Evolutionary conservation across 2,113 vertebrate species (phyloP).

Genomic region (Vulpes vulpes): DNA sequence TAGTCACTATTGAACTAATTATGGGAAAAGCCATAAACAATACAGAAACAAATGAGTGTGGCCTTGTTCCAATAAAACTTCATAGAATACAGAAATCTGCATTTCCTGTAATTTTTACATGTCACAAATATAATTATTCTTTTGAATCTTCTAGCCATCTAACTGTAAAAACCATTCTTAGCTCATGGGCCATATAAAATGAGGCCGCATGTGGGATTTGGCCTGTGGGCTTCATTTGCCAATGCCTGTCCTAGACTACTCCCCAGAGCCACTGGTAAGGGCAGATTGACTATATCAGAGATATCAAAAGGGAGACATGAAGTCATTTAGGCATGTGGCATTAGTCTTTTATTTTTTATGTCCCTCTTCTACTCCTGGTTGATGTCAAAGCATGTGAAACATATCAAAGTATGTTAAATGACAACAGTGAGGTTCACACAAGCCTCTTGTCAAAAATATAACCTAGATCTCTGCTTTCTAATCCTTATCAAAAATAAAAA

Average conservation of each 20-base stretch:
- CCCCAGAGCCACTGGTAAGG: neutral
- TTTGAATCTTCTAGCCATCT: neutral
- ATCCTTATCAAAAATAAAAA: neutral
- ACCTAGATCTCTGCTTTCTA: neutral
- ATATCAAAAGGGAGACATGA: neutral
- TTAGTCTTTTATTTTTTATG: neutral
- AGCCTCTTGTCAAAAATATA: neutral
- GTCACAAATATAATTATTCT: neutral
- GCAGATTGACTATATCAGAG: neutral
- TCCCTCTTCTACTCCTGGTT: neutral
- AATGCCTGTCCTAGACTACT: neutral
- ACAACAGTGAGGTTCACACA: neutral
- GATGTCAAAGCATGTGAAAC: neutral
- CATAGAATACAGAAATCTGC: neutral
- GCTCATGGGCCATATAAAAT: neutral
- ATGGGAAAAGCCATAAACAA: neutral
- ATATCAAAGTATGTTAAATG: neutral
- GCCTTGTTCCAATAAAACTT: neutral
- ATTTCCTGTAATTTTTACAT: neutral
- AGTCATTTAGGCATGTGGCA: neutral
- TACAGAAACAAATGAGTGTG: neutral
- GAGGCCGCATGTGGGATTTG: neutral
- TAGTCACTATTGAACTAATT: too few species aligned
- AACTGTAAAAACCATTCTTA: neutral
- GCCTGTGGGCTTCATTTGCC: neutral